A percentile compares a stretch with the other conserved stretches of the same genome.
These are phyloP conservation scores for Dolichotis patagonum DNA, from an alignment of 2,113 vertebrate genomes.

Conservation along the genomic window DNA sequence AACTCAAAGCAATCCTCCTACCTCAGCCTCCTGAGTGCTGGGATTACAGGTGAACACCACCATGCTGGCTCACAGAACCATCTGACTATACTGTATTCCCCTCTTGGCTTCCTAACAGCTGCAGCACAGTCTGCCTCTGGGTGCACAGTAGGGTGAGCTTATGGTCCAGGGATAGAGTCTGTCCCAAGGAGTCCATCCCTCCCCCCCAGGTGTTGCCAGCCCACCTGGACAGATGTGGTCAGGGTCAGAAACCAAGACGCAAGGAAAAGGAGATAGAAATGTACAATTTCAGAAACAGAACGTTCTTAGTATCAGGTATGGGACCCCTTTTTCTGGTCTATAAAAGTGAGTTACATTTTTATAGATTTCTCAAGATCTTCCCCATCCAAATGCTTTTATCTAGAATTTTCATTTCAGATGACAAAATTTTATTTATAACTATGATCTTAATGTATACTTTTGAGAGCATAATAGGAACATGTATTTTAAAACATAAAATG, in stretches of 20 bases:
- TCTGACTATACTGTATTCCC: neutral
- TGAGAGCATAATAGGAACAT: slow-evolving; percentile 63
- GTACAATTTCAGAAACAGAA: neutral
- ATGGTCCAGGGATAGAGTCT: neutral
- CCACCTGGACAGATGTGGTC: too few species aligned
- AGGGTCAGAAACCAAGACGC: too few species aligned
- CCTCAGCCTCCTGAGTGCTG: too few species aligned
- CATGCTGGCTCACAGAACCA: too few species aligned
- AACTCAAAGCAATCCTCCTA: neutral
- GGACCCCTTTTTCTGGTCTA: too few species aligned
- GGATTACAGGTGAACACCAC: too few species aligned
- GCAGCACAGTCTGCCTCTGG: neutral
- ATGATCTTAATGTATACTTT: slow-evolving; percentile 62
- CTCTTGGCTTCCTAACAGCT: neutral
- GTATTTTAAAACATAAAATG: slow-evolving; percentile 11
- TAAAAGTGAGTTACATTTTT: too few species aligned
- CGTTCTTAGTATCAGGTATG: too few species aligned
- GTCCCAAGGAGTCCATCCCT: neutral
- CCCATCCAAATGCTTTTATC: too few species aligned
- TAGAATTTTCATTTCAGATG: neutral
- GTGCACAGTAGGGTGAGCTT: neutral
- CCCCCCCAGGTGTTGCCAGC: neutral
- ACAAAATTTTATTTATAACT: neutral
- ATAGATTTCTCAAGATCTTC: too few species aligned
- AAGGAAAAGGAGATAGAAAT: neutral